Base-by-base conservation (phyloP, 2,797 vertebrate genomes). In the Gymnodraco acuticeps region DNA sequence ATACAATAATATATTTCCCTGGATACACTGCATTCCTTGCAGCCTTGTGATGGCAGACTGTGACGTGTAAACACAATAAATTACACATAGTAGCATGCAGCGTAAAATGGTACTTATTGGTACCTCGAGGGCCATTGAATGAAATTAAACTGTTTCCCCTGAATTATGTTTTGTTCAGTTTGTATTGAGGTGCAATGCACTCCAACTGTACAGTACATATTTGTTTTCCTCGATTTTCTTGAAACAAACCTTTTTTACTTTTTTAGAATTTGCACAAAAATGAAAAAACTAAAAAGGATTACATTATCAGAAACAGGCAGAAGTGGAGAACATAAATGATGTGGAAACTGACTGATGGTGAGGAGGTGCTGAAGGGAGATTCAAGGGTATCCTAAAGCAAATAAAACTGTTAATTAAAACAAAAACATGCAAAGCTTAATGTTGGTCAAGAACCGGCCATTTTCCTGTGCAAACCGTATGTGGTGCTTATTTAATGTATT, bases 1-100 rank as follows among this genome's bases (percentile, higher is more conserved):
- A 72, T 79, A 53, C 50, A 53, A 59, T 77, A 67, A 64, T 64
- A 82, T 73, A 88, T 86, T 86, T 88, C 88, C 80, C 77, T 15
- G n/a, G 64, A 68, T 80, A 17, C 72, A 53, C 31, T 63, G 65
- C 48, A 55, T 65, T 77, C 72, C 78, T 52, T 73, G 62, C 63
- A 60, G 58, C 58, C 52, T 71, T 52, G 59, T 59, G 53, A 45
- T 64, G 20, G 50, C 78, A 71, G 73, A 75, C 64, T 80, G 68
- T 74, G 77, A 62, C 71, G 69, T 84, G 67, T 85, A 64, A 80
- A 58, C 48, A 45, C 52, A 71, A 81, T 87, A 84, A 82, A 83
- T 90, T 63, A 80, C 55, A 62, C 51, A 62, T 52, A 61, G 64
- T 31, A 73, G 64, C 56, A 80, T 83, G 65, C 67, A 58, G 65